These are phyloP conservation scores for Hylaeus volcanicus DNA, from an alignment of 1,140 invertebrate species.

Conservation along the genomic window DNA sequence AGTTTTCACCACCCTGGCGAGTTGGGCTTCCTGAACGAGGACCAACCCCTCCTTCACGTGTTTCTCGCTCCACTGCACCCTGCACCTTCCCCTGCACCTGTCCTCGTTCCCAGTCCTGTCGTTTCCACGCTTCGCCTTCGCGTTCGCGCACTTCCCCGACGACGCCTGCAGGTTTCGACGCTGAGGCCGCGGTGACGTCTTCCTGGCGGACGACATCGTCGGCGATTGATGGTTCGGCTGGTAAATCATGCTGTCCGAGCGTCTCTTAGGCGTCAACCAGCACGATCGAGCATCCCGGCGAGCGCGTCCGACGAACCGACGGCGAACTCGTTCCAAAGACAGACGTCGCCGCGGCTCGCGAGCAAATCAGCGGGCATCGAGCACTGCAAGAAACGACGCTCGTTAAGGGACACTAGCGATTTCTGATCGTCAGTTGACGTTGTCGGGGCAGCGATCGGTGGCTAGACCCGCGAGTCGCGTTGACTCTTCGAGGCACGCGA, in stretches of 20 bases:
- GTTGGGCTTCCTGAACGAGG: conserved; percentile 76
- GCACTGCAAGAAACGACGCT: conserved; percentile 6
- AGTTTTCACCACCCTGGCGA: conserved; percentile 78
- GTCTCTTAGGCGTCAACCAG: not conserved
- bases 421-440: no score
- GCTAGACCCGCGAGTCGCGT: no score
- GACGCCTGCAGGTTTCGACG: conserved; percentile 71
- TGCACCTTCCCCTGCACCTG: conserved; percentile 74
- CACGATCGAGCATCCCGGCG: conserved; percentile 6
- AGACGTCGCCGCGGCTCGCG: not conserved
- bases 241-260: conserved; percentile 70
- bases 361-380: conserved; percentile 16
- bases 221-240: conserved; percentile 73
- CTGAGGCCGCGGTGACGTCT: conserved; percentile 72
- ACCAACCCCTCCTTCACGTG: conserved; percentile 79
- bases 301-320: not conserved
- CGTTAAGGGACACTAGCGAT: not conserved
- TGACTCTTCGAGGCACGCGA: no score
- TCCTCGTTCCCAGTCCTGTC: conserved; percentile 60
- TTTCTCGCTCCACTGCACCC: conserved; percentile 79
- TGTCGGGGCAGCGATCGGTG: no score
- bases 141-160: conserved; percentile 51
- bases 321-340: not conserved
- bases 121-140: conserved; percentile 46
- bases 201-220: conserved; percentile 77